These are phyloP conservation scores for Parotia lawesii DNA, from an alignment of 2,113 vertebrate genomes.

Conservation along the genomic window DNA sequence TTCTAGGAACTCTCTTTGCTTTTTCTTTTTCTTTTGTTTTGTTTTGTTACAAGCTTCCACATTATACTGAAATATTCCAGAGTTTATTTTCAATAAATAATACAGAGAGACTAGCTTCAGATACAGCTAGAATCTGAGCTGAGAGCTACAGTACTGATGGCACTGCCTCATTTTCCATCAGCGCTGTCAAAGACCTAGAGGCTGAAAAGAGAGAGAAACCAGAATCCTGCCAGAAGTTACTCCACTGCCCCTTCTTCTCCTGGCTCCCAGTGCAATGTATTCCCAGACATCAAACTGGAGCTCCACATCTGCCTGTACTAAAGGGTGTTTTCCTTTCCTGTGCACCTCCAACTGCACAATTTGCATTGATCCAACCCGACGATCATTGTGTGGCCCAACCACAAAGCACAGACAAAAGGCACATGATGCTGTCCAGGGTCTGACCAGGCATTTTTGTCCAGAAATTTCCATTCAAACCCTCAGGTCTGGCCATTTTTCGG, in stretches of 20 bases:
- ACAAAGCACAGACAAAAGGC: neutral
- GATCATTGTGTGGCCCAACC: neutral
- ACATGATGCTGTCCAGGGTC: neutral
- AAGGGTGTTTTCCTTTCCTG: neutral
- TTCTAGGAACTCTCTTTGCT: neutral
- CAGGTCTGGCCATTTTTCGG: neutral
- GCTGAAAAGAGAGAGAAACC: neutral
- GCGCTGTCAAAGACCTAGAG: neutral
- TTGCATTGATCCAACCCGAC: neutral
- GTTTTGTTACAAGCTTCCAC: neutral
- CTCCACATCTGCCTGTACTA: neutral
- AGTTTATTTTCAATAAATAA: neutral
- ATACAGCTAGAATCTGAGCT: neutral
- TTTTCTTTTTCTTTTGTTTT: neutral
- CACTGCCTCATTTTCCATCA: neutral
- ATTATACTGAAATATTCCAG: neutral
- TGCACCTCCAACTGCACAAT: neutral
- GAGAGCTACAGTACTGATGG: neutral
- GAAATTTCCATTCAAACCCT: neutral
- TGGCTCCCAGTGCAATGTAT: neutral
- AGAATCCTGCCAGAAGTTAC: neutral
- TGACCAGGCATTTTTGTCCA: neutral
- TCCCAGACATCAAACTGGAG: neutral
- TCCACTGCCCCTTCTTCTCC: neutral
- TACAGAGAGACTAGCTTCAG: neutral